Percentiles rank a stretch among this genome's conserved stretches.
Conservation (phyloP, 2,113 vertebrate genomes). For the pig (Sus scrofa) region DNA sequence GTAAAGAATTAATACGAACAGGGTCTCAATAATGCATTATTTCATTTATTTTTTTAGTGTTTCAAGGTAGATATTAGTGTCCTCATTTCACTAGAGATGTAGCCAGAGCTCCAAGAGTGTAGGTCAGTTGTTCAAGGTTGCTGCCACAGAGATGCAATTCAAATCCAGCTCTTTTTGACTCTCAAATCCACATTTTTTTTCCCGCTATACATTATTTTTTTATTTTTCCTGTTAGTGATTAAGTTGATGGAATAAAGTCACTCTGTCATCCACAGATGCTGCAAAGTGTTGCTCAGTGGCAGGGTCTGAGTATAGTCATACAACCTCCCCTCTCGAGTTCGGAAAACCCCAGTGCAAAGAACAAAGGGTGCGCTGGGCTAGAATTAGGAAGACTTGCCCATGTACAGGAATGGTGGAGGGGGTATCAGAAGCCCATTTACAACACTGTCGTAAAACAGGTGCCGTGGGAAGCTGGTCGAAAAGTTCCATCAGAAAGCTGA, state of each 20-base stretch:
- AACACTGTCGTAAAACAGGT: not conserved
- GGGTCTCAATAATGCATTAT: not conserved
- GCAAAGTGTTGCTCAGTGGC: not conserved
- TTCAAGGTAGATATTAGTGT: not conserved
- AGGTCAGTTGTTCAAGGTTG: not conserved
- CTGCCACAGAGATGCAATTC: not conserved
- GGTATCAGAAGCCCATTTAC: not conserved
- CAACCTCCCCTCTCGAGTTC: not conserved
- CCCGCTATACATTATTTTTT: not conserved
- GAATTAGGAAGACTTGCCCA: not conserved
- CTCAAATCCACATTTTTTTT: not conserved
- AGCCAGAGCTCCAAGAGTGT: not conserved
- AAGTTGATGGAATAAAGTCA: not conserved
- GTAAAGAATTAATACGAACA: not conserved
- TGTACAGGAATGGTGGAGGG: not conserved
- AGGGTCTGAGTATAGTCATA: not conserved
- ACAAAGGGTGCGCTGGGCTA: accelerated
- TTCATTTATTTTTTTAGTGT: not conserved
- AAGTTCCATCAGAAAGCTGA: not conserved
- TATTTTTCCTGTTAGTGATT: not conserved
- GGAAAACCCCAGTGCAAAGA: not conserved
- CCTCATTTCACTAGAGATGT: not conserved
- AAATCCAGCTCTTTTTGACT: not conserved
- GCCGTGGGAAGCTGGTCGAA: not conserved
- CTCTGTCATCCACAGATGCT: not conserved